phyloP scores from a whole-genome alignment of 2,797 vertebrate genomes.

The Triplophysa yarkandensis region DNA sequence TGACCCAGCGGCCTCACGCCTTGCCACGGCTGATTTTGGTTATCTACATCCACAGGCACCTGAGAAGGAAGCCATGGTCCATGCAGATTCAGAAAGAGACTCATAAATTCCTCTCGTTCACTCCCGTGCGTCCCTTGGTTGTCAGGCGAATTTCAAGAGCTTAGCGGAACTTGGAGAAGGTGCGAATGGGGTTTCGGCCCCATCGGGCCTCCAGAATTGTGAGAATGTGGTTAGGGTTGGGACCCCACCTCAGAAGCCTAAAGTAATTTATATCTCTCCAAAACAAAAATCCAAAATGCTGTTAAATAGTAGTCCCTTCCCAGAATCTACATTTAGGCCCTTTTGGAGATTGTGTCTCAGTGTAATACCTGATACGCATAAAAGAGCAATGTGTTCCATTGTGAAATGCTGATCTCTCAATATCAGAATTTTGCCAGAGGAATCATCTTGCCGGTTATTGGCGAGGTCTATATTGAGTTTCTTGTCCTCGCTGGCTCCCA shows the following conservation, averaged over 20 bases:
- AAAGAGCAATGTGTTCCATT: conserved; percentile 29
- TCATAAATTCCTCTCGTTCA: conserved; percentile 49
- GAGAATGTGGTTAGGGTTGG: conserved; percentile 14
- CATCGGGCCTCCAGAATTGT: neutral
- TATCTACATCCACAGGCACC: conserved; percentile 59
- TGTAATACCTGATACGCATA: conserved; percentile 29
- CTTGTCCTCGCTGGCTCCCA: conserved; percentile 41
- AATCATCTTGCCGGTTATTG: conserved; percentile 42
- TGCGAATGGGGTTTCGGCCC: conserved; percentile 5
- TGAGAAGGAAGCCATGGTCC: conserved; percentile 58
- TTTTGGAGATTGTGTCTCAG: conserved; percentile 18
- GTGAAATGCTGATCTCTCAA: conserved; percentile 53
- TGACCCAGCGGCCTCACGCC: conserved; percentile 33
- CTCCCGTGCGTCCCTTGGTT: conserved; percentile 7
- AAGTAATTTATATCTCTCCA: neutral
- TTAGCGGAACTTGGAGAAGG: conserved; percentile 14
- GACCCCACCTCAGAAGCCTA: neutral
- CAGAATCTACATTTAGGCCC: conserved; percentile 12
- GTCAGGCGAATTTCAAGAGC: conserved; percentile 5
- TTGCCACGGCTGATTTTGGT: conserved; percentile 58
- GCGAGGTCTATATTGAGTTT: conserved; percentile 52
- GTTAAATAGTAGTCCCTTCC: neutral
- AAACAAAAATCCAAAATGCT: no score
- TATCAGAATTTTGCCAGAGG: conserved; percentile 39
- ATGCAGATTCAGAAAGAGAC: conserved; percentile 46